Evolutionary conservation across 2,113 vertebrate genomes (phyloP), one percentile per base, ranked within the genome.

Genomic region (Rhea americana): DNA sequence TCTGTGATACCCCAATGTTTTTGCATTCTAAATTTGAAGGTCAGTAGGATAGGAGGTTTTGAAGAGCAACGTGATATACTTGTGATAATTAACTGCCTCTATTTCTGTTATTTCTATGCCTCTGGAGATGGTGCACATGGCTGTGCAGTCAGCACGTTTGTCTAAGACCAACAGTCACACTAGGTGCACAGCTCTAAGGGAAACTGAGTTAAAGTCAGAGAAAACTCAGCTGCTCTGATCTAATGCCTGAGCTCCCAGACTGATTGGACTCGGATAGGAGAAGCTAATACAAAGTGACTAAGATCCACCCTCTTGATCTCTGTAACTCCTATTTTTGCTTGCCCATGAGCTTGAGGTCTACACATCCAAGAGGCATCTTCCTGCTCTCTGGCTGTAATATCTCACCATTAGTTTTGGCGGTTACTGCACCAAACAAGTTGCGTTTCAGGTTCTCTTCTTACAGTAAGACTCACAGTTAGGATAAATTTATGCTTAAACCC

Each of bases 21-120:
- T 79, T 35, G 26, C 9, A 17, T 7, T 92, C 58, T 87, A 73
- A 82, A 89, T 45, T 25, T 79, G 77, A 84, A 84, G 66, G 66
- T 84, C 78, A 92, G n/a, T 16, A 67, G n/a, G 17, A 26, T 87
- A 11, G 59, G 30, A 82, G 7, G 5, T 59, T 88, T 75, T 75
- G 65, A 72, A 96, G 70, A 90, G 17, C 19, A 68, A 15, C 0
- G 0, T 67, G 41, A 51, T 7, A 47, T 71, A 45, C 47, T 59
- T 71, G 68, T 67, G 30, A 41, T 50, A 71, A 19, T 47, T 75
- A 50, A 15, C 50, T 93, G 83, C 45, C 41, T 71, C 37, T 74
- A 32, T 37, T 82, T 93, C 53, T 94, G 41, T 35, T 63, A 22
- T 93, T 91, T 88, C 47, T 85, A 2, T 81, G 41, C 20, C 89